phyloP scores from a whole-genome alignment of 1,140 invertebrate species.

The Cyrtorhinus lividipennis region DNA sequence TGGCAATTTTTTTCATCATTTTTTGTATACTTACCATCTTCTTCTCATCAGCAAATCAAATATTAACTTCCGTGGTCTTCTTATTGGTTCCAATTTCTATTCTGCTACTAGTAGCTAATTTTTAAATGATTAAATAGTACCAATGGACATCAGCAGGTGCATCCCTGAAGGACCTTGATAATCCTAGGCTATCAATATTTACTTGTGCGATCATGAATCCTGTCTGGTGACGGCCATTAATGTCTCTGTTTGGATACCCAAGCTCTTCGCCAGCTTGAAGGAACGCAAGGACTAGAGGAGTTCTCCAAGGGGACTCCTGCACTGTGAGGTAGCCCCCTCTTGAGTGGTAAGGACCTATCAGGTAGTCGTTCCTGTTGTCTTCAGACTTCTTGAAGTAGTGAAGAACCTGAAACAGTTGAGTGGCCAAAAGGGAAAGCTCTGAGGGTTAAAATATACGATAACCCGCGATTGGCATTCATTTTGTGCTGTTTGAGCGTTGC shows the following conservation, averaged over 20 bases:
- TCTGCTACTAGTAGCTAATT: too few relatives aligned
- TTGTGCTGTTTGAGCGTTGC: too few relatives aligned
- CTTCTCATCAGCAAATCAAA: too few relatives aligned
- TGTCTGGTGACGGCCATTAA: conserved; percentile 66
- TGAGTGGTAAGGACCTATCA: conserved; percentile 51
- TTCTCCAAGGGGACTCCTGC: conserved; percentile 69
- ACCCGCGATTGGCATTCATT: not conserved
- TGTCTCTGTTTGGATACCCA: conserved; percentile 74
- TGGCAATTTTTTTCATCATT: too few relatives aligned
- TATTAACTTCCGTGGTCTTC: too few relatives aligned
- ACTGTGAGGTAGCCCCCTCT: conserved; percentile 63
- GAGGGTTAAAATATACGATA: not conserved
- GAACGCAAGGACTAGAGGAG: conserved; percentile 62
- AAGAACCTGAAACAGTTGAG: conserved; percentile 35
- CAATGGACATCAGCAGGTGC: too few relatives aligned
- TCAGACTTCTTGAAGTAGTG: conserved; percentile 85
- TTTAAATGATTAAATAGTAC: too few relatives aligned
- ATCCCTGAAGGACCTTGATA: too few relatives aligned
- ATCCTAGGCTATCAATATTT: too few relatives aligned
- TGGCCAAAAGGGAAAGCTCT: not conserved
- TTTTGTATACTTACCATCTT: too few relatives aligned
- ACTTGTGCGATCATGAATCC: conserved; percentile 74
- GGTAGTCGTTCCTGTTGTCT: conserved; percentile 70
- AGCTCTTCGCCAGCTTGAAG: conserved; percentile 73
- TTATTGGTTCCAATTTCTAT: too few relatives aligned